These are phyloP conservation scores for Microdon myrmicae DNA, from an alignment of 2,888 invertebrate species.

Conservation along the genomic window DNA sequence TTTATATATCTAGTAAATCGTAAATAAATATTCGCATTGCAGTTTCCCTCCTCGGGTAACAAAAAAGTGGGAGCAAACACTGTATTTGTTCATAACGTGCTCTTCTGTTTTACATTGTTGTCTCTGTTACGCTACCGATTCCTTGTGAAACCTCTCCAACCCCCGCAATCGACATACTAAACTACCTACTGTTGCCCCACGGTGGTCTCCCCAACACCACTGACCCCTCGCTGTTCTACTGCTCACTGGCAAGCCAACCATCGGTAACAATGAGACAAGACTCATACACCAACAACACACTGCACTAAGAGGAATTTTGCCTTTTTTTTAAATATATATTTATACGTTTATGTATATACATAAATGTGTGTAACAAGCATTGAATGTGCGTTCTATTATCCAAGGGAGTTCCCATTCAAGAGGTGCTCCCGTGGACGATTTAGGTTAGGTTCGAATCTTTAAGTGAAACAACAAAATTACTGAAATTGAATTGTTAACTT, in stretches of 20 bases:
- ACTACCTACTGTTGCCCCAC: slow-evolving; percentile 19
- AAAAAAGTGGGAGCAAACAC: slow-evolving; percentile 31
- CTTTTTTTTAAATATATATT: too few relatives aligned
- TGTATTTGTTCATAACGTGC: slow-evolving; percentile 10
- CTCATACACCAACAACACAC: slow-evolving; percentile 26
- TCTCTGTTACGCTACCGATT: slow-evolving; percentile 47
- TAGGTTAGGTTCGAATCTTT: slow-evolving; percentile 37
- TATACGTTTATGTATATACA: too few relatives aligned
- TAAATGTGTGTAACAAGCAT: slow-evolving; percentile 19
- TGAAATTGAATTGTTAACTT: background rate
- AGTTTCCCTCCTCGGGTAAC: slow-evolving; percentile 22
- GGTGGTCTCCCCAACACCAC: background rate
- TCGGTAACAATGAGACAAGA: slow-evolving; percentile 24
- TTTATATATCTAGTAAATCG: too few relatives aligned
- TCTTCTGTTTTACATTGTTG: slow-evolving; percentile 28
- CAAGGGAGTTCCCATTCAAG: slow-evolving; percentile 42
- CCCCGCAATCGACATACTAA: slow-evolving; percentile 31
- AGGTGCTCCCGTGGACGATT: slow-evolving; percentile 48
- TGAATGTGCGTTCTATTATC: slow-evolving; percentile 35
- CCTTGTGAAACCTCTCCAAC: slow-evolving; percentile 32
- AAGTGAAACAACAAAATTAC: slow-evolving; percentile 14
- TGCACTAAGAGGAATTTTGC: slow-evolving; percentile 24
- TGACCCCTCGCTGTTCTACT: slow-evolving; percentile 23
- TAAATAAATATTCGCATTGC: slow-evolving; percentile 32
- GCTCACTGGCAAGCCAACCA: slow-evolving; percentile 22